These are phyloP conservation scores for Notolepis coatsorum DNA, from an alignment of 2,797 vertebrate species.

Conservation along the genomic window DNA sequence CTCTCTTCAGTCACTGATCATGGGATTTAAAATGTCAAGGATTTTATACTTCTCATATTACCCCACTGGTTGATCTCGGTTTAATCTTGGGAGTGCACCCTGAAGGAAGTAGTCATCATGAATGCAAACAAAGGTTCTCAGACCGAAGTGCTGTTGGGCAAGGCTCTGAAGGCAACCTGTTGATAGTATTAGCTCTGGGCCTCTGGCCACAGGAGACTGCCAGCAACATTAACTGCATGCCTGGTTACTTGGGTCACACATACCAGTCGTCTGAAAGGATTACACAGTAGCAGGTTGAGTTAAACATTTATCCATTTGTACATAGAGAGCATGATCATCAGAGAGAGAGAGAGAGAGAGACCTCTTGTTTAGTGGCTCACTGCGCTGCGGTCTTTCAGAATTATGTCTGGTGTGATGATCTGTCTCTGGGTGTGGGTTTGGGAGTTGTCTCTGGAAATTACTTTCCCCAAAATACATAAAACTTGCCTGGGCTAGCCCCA, in stretches of 20 bases:
- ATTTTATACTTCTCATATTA: neutral
- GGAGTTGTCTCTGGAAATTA: constrained; percentile 56
- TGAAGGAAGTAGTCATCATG: constrained; percentile 5
- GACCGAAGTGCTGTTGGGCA: neutral
- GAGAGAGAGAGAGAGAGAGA: neutral
- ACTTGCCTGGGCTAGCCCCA: constrained; percentile 63
- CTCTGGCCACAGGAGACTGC: neutral
- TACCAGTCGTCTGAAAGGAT: constrained; percentile 17
- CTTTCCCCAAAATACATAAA: constrained; percentile 11
- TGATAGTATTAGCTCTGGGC: neutral
- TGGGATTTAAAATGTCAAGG: neutral
- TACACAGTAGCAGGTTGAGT: constrained; percentile 50
- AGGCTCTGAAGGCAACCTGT: constrained; percentile 4
- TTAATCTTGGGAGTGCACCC: neutral
- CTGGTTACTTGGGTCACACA: constrained; percentile 20
- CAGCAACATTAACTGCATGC: constrained; percentile 6
- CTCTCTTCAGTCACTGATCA: neutral
- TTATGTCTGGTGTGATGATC: constrained; percentile 7
- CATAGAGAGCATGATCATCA: constrained; percentile 45
- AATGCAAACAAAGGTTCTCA: constrained; percentile 24
- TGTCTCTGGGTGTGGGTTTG: constrained; percentile 37
- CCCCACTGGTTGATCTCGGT: constrained; percentile 1
- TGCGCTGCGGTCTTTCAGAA: neutral
- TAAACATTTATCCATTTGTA: constrained; percentile 73
- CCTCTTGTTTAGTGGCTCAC: constrained; percentile 19